Conservation (phyloP, 2,113 vertebrate species). For the Synodontis membranacea region DNA sequence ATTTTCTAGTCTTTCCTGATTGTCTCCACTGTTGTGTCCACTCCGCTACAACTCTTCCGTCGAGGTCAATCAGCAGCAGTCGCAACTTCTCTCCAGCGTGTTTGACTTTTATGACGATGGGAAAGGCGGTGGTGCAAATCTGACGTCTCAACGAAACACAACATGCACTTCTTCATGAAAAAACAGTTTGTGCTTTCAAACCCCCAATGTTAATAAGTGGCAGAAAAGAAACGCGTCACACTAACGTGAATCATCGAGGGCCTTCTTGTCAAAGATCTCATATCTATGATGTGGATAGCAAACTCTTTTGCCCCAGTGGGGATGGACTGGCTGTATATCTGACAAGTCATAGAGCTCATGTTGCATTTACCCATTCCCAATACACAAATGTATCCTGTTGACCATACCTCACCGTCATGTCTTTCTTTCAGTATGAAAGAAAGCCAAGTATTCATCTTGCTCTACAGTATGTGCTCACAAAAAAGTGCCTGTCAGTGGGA, state of each 20-base stretch:
- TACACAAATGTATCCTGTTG: not conserved
- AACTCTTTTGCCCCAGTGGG: not conserved
- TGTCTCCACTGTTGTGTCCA: not conserved
- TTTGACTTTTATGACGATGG: conserved; percentile 4
- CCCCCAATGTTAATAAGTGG: not conserved
- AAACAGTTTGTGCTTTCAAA: not conserved
- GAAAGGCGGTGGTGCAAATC: not conserved
- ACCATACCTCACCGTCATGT: not conserved
- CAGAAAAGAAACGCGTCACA: not conserved
- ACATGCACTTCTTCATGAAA: not conserved
- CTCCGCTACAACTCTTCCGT: not conserved
- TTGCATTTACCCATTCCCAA: not conserved
- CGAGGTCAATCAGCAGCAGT: not conserved
- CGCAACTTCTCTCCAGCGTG: not conserved
- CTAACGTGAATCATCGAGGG: not conserved
- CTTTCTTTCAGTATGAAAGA: not conserved
- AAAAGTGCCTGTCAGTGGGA: not conserved
- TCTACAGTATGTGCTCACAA: not conserved
- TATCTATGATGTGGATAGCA: conserved; percentile 35
- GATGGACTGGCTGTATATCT: not conserved
- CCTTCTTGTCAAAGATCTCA: conserved; percentile 35
- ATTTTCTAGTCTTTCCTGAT: not conserved
- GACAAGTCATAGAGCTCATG: not conserved
- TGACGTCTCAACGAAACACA: not conserved
- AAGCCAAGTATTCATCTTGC: not conserved